Evolutionary conservation across 1,140 invertebrate genomes (phyloP).

Genomic region (Meloidogyne floridensis): DNA sequence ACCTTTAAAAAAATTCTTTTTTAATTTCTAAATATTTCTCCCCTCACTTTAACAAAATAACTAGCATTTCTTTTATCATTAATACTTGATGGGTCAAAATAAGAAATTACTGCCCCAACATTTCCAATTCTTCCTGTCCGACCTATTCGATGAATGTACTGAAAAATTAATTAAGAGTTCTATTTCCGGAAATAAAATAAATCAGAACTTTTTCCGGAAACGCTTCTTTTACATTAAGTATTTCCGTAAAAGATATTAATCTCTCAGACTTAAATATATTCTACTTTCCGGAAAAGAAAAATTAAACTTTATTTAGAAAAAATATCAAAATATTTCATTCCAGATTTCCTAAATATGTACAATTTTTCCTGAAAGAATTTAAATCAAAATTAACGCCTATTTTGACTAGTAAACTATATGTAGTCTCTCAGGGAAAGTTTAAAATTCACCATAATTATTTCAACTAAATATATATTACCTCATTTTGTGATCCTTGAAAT

Average conservation of each 20-base stretch:
- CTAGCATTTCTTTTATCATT: not conserved
- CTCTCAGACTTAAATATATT: too few relatives aligned
- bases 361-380: slow-evolving; percentile 9
- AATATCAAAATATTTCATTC: too few relatives aligned
- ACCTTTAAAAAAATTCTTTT: not conserved
- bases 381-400: too few relatives aligned
- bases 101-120: slow-evolving; percentile 14
- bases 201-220: too few relatives aligned
- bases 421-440: too few relatives aligned
- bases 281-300: too few relatives aligned
- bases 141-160: slow-evolving; percentile 44
- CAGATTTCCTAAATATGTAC: too few relatives aligned
- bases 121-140: slow-evolving; percentile 30
- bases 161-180: not conserved
- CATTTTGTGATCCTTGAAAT: not conserved
- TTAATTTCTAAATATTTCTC: not conserved
- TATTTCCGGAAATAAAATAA: too few relatives aligned
- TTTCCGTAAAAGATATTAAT: too few relatives aligned
- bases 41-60: slow-evolving; percentile 11
- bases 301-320: slow-evolving; percentile 14
- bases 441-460: too few relatives aligned
- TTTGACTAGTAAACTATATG: too few relatives aligned
- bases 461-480: slow-evolving; percentile 5
- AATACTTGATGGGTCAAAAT: slow-evolving; percentile 19
- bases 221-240: too few relatives aligned